Evolutionary conservation across 2,113 vertebrate genomes (phyloP).

Genomic region (Ahaetulla prasina): DNA sequence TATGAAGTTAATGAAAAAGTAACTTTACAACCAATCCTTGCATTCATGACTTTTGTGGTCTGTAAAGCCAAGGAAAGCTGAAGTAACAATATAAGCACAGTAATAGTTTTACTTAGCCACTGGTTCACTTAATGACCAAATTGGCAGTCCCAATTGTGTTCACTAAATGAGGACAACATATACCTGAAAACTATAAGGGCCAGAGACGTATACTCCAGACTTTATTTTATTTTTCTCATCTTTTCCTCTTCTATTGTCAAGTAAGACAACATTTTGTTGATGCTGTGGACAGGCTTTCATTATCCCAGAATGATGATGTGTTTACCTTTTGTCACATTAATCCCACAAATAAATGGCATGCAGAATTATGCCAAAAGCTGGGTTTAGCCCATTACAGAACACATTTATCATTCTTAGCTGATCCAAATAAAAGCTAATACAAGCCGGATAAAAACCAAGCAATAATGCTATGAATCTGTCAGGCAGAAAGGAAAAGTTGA

Average conservation of each 20-base stretch:
- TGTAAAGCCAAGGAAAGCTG: background rate
- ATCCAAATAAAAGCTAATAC: background rate
- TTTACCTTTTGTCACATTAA: background rate
- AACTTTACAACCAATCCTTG: background rate
- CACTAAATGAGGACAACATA: background rate
- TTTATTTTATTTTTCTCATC: background rate
- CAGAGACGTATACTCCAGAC: background rate
- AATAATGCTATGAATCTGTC: background rate
- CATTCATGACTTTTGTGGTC: background rate
- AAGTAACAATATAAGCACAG: background rate
- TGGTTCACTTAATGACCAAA: background rate
- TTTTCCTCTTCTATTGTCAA: background rate
- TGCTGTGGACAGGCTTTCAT: background rate
- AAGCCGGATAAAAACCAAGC: background rate
- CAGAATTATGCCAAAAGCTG: background rate
- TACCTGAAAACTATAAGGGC: background rate
- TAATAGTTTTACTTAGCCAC: background rate
- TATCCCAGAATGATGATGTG: background rate
- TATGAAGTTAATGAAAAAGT: background rate
- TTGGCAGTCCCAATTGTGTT: background rate
- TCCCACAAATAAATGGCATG: background rate
- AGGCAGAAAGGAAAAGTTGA: background rate
- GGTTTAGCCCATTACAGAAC: background rate
- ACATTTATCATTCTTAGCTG: background rate
- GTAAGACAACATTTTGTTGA: background rate